Evolutionary conservation across 92 coral and sea anemone species (phyloP), one percentile per base, ranked within the genome.

Genomic region (Epizoanthus illoricatus): DNA sequence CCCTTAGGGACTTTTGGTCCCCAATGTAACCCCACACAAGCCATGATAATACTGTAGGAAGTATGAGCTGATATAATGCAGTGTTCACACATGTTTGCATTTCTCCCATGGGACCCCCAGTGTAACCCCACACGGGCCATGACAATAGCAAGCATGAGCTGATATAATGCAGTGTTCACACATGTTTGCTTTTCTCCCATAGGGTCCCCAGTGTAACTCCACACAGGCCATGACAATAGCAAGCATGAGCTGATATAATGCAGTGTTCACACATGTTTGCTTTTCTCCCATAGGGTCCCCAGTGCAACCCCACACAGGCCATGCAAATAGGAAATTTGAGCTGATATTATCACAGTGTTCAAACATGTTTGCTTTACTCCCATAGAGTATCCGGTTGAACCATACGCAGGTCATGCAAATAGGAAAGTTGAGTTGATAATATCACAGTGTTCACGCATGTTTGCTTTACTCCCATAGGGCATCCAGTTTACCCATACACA

Each of bases 171-270:
- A 49, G 55, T 49, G 55, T 49, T 49, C 15, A 52, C 49, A 43
- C 24, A 19, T 72, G 2, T 2, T 18, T 8, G 19, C 15, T 23
- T 33, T 68, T 52, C 20, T 74, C 67, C 47, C 52, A 28, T 20
- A 92, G 98, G 97, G 95, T 49, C 87, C 91, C 60, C 90, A 88
- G 79, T 92, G 97, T 39, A 95, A 95, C 78, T 85, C 98, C 57
- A 92, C 92, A 69, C 98, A 95, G 36, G 36, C 36, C 4, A 47
- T n/a, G 0, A 28, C 2, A 28, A 28, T 28, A 9, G 42, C 17
- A 60, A 13, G 17, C 59, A 28, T 16, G 16, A 33, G 42, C 39
- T 12, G 33, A 2, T 75, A 8, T 33, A 3, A 2, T 11, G 4
- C 36, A 28, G 36, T 28, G 36, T 28, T 28, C 36, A 28, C 36